A percentile compares a stretch with the other conserved stretches of the same genome.
phyloP scores from a whole-genome alignment of 2,113 vertebrate species.

The Mustela nigripes region DNA sequence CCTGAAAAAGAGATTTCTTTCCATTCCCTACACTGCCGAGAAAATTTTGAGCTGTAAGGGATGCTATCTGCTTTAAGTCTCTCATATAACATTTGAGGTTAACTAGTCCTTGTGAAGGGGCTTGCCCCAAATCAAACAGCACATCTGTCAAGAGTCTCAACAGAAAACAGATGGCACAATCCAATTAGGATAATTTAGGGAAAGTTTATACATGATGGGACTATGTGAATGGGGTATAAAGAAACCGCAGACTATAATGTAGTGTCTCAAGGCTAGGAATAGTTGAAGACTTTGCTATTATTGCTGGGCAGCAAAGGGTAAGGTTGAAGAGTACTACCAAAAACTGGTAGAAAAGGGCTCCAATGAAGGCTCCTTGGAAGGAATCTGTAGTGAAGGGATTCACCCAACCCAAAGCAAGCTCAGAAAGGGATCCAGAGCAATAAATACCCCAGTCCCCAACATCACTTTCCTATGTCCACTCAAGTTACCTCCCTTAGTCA shows the following conservation, averaged over 20 bases:
- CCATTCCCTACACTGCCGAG: not conserved
- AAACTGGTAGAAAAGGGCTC: not conserved
- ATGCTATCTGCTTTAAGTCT: not conserved
- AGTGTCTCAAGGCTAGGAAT: not conserved
- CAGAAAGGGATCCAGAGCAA: not conserved
- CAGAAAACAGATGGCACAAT: constrained; percentile 22
- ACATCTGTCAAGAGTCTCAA: not conserved
- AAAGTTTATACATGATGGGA: constrained; percentile 1
- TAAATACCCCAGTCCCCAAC: not conserved
- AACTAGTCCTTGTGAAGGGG: not conserved
- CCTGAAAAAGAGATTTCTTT: constrained; percentile 4
- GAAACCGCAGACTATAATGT: not conserved
- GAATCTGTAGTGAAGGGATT: not conserved
- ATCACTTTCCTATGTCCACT: not conserved
- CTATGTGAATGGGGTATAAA: not conserved
- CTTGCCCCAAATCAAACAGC: not conserved
- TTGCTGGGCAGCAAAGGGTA: not conserved
- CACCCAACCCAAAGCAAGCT: not conserved
- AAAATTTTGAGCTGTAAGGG: not conserved
- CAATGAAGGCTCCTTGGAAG: not conserved
- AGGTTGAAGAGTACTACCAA: not conserved
- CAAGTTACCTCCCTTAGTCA: not conserved
- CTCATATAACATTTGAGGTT: not conserved
- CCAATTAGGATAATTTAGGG: not conserved
- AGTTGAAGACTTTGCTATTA: not conserved